phyloP scores from a whole-genome alignment of 2,113 vertebrate species.

The Pseudorectes ferrugineus region DNA sequence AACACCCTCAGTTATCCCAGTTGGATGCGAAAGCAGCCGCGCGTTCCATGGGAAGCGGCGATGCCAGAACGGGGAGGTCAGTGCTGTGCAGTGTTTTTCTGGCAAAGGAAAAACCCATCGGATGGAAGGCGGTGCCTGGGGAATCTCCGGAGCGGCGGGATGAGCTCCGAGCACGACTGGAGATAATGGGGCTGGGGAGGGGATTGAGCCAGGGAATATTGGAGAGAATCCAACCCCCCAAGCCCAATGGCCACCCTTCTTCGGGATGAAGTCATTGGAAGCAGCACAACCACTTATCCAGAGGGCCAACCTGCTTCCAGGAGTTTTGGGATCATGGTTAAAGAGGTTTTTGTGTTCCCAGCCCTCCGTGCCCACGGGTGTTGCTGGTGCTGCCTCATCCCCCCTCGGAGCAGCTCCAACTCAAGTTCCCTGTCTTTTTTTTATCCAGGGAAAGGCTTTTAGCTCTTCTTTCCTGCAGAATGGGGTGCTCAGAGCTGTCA shows the following conservation, averaged over 20 bases:
- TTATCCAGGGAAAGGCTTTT: background rate
- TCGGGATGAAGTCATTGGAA: background rate
- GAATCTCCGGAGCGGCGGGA: background rate
- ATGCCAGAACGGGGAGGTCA: slow-evolving; percentile 56
- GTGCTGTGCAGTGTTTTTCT: slow-evolving; percentile 22
- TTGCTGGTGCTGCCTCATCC: background rate
- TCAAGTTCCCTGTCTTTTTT: background rate
- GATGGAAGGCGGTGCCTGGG: slow-evolving; percentile 49
- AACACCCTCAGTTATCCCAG: slow-evolving; percentile 17
- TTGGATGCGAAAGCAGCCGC: slow-evolving; percentile 12
- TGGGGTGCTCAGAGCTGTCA: background rate
- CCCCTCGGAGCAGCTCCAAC: background rate
- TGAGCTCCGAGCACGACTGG: slow-evolving; percentile 2
- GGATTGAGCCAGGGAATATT: slow-evolving; percentile 27
- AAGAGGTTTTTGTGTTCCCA: background rate
- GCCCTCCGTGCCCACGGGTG: background rate
- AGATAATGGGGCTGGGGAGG: slow-evolving; percentile 22
- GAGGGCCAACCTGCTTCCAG: background rate
- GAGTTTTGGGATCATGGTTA: background rate
- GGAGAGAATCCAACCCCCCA: background rate
- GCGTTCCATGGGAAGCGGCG: slow-evolving; percentile 25
- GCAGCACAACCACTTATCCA: background rate
- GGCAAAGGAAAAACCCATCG: background rate
- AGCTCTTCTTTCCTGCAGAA: background rate
- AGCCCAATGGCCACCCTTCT: slow-evolving; percentile 10